Conservation (phyloP, 2,888 invertebrate species). For the Lithophane semibrunnea region DNA sequence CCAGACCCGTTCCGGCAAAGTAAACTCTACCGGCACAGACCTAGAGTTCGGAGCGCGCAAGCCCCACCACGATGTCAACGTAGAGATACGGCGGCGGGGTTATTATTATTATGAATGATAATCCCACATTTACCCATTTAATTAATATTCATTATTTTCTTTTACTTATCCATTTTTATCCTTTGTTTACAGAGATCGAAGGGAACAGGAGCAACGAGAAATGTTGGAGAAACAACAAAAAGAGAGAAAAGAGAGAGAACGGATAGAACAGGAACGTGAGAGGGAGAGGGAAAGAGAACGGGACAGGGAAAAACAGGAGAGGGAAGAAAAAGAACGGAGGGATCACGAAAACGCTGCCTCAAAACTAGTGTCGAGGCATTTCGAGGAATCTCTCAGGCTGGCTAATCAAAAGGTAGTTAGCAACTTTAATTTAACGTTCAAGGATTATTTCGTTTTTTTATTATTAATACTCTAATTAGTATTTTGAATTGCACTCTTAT, state of each 20-base stretch:
- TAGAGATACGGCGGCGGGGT: no score
- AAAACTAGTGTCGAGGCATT: constrained; percentile 96
- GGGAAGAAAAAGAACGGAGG: constrained; percentile 91
- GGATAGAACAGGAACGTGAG: constrained; percentile 91
- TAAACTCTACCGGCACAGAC: no score
- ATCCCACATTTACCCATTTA: not conserved
- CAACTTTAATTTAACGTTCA: not conserved
- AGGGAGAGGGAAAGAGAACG: constrained; percentile 89
- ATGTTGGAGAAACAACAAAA: constrained; percentile 93
- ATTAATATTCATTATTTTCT: not conserved
- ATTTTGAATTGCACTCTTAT: not conserved
- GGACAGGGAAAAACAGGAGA: constrained; percentile 88
- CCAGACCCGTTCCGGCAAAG: no score
- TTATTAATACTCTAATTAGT: no score
- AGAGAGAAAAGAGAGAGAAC: constrained; percentile 91
- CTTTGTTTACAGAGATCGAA: constrained; percentile 85
- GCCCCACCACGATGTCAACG: no score
- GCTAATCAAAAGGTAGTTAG: constrained; percentile 93
- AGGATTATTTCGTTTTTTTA: not conserved
- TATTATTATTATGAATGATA: not conserved
- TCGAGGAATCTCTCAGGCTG: constrained; percentile 95
- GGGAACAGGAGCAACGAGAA: constrained; percentile 90
- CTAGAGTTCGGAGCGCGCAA: no score
- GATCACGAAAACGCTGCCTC: constrained; percentile 94
- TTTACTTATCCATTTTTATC: constrained; percentile 47